Conservation (phyloP, 37 sponge, comb jelly and placozoan species). For the Aphrocallistes beatrix region DNA sequence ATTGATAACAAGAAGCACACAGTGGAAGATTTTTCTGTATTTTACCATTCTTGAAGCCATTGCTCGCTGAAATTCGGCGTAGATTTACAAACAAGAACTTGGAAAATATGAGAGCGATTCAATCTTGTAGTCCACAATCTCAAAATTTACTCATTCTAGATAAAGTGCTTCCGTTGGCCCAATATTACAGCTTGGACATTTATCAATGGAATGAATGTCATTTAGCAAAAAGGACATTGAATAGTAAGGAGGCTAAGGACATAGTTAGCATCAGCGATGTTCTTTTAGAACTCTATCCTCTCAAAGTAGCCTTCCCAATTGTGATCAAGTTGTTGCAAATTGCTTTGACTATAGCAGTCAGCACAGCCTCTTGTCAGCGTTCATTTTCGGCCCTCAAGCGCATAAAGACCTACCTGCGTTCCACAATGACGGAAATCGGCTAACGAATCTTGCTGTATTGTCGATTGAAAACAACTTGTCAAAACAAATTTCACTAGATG, state of each 20-base stretch:
- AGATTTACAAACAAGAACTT: background rate
- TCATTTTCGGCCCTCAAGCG: background rate
- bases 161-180: background rate
- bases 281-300: background rate
- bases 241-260: background rate
- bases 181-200: background rate
- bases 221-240: background rate
- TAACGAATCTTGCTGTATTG: too few relatives aligned
- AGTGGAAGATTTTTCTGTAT: background rate
- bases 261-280: background rate
- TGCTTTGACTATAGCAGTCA: background rate
- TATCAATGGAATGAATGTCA: background rate
- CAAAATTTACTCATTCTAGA: background rate
- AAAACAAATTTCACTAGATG: too few relatives aligned
- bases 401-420: background rate
- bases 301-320: background rate
- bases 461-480: too few relatives aligned
- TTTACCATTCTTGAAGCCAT: background rate
- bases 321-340: background rate
- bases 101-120: background rate
- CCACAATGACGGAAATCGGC: slow-evolving; percentile 4
- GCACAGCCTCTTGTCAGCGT: background rate
- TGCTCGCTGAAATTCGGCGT: background rate
- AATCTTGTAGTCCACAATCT: background rate
- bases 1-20: background rate